Percentiles rank a stretch among this genome's conserved stretches.
These are phyloP conservation scores for Drosophila vallismaia DNA, from an alignment of 2,888 invertebrate genomes.

Conservation along the genomic window DNA sequence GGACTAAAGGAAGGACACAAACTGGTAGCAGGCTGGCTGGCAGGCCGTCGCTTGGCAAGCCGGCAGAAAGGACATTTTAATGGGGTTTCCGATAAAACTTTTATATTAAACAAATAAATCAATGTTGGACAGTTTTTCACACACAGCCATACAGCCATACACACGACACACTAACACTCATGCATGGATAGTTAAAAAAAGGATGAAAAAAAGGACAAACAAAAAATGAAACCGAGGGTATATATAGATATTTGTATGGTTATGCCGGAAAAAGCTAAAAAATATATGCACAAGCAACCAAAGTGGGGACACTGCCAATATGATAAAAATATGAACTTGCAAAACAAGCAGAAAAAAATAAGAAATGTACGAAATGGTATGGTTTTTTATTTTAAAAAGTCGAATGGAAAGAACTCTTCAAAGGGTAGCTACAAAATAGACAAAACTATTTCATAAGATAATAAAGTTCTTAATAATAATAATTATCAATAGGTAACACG, in stretches of 20 bases:
- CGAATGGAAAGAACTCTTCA: not conserved
- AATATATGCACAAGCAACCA: constrained; percentile 62
- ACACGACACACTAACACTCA: constrained; percentile 38
- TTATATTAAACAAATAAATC: constrained; percentile 82
- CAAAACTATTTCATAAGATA: not conserved
- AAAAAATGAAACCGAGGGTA: constrained; percentile 53
- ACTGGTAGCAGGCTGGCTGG: constrained; percentile 37
- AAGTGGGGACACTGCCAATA: constrained; percentile 72
- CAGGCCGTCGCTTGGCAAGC: constrained; percentile 67
- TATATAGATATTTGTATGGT: constrained; percentile 69
- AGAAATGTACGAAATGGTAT: constrained; percentile 14
- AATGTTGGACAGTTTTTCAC: constrained; percentile 76
- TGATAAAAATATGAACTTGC: constrained; percentile 79
- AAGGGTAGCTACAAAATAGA: not conserved
- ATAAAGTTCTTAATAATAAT: too few relatives aligned
- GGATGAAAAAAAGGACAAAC: constrained; percentile 21
- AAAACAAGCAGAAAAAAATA: constrained; percentile 52
- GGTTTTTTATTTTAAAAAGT: not conserved
- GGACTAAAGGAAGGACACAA: constrained; percentile 49
- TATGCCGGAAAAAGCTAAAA: constrained; percentile 75
- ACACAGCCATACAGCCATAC: constrained; percentile 47
- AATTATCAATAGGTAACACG: too few relatives aligned
- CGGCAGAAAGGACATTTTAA: constrained; percentile 81
- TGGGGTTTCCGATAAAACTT: constrained; percentile 81
- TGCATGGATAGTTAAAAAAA: constrained; percentile 66